Conservation (phyloP, 2,888 invertebrate species). For the Machimus rusticus region DNA sequence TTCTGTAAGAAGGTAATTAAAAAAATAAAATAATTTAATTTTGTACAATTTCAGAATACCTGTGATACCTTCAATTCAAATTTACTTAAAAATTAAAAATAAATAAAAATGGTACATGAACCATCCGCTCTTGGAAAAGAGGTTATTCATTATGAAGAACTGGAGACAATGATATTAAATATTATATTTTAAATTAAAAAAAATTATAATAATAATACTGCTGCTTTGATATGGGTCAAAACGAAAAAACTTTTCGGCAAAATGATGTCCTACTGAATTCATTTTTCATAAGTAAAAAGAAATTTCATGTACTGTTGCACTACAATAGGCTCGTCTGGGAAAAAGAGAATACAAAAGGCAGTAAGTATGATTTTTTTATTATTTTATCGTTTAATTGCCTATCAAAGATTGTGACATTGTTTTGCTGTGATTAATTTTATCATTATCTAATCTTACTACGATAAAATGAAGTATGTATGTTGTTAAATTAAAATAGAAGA, state of each 20-base stretch:
- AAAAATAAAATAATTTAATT: neutral
- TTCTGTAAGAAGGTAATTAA: no score
- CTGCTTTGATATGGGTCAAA: neutral
- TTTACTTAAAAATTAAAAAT: neutral
- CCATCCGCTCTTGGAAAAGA: neutral
- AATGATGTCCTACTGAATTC: conserved; percentile 64
- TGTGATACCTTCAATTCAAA: neutral
- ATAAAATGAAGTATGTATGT: neutral
- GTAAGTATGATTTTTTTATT: conserved; percentile 59
- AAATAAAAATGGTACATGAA: neutral
- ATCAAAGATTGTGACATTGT: neutral
- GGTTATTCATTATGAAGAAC: neutral
- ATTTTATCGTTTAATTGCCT: neutral
- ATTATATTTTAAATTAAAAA: neutral
- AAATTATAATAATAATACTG: neutral
- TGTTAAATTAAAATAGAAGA: neutral
- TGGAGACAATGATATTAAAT: neutral
- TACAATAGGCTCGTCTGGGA: conserved; percentile 72
- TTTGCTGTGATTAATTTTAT: neutral
- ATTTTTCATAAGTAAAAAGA: conserved; percentile 69
- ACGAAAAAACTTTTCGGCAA: neutral
- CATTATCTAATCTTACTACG: neutral
- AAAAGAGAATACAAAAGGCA: conserved; percentile 64
- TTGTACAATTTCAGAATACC: neutral
- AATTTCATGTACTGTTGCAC: conserved; percentile 70